These are phyloP conservation scores for Sebastes nivosus DNA, from an alignment of 2,797 vertebrate genomes.

Conservation along the genomic window DNA sequence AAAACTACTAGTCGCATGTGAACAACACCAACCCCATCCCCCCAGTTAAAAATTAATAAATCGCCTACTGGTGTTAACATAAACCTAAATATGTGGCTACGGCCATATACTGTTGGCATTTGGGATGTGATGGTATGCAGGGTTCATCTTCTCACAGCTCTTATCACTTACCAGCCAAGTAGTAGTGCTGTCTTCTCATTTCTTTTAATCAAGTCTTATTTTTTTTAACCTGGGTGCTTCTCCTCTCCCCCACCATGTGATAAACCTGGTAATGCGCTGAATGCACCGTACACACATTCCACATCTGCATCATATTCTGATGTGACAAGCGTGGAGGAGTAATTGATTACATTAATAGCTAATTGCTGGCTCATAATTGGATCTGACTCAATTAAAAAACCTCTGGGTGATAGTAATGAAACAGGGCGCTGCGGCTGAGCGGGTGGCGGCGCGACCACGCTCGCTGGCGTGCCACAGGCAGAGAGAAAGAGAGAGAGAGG, in stretches of 20 bases:
- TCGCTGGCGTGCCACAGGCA: slow-evolving; percentile 41
- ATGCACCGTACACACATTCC: slow-evolving; percentile 70
- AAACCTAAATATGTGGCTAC: background rate
- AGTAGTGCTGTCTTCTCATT: background rate
- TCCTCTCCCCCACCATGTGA: slow-evolving; percentile 34
- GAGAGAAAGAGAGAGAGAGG: slow-evolving; percentile 4
- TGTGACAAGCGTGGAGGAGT: slow-evolving; percentile 84
- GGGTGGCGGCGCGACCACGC: slow-evolving; percentile 29
- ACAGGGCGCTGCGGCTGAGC: slow-evolving; percentile 68
- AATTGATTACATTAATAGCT: slow-evolving; percentile 89
- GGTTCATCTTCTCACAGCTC: background rate
- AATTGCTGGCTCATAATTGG: slow-evolving; percentile 87
- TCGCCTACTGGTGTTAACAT: background rate
- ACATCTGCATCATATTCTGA: slow-evolving; percentile 79
- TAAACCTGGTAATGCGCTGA: slow-evolving; percentile 68
- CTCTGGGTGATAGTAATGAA: slow-evolving; percentile 85
- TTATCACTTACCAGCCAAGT: background rate
- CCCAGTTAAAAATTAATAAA: background rate
- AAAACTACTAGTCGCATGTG: too few species aligned
- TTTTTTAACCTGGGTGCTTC: background rate
- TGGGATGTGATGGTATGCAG: background rate
- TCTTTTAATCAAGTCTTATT: background rate
- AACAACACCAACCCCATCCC: too few species aligned
- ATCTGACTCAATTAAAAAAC: slow-evolving; percentile 87
- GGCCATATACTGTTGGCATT: background rate